phyloP scores from a whole-genome alignment of 2,888 invertebrate genomes.

The Onchidella celtica region DNA sequence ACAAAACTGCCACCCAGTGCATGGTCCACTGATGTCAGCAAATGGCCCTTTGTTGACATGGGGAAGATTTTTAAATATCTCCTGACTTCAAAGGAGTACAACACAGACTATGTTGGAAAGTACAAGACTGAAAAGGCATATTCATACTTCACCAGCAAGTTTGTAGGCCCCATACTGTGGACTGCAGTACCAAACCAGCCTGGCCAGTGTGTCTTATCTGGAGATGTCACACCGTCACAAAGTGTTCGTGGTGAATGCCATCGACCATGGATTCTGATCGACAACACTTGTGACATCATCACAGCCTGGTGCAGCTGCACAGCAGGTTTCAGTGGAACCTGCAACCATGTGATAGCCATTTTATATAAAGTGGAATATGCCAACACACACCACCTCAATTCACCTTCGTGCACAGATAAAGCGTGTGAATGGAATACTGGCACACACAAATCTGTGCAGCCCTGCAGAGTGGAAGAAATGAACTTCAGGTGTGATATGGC shows the following conservation, averaged over 20 bases:
- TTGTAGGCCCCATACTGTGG: constrained; percentile 31
- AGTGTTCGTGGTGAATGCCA: constrained; percentile 34
- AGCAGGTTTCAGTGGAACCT: neutral
- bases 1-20: neutral
- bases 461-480: neutral
- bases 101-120: constrained; percentile 25
- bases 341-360: neutral
- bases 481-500: neutral
- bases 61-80: constrained; percentile 40
- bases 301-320: constrained; percentile 43
- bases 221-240: constrained; percentile 37
- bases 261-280: constrained; percentile 15
- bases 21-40: constrained; percentile 38
- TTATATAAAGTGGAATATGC: neutral
- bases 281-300: constrained; percentile 15
- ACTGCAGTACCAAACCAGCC: neutral
- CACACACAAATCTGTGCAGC: neutral
- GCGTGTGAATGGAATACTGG: neutral
- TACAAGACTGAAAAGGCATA: constrained; percentile 44
- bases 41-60: constrained; percentile 25
- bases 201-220: neutral
- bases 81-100: constrained; percentile 17
- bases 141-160: constrained; percentile 29
- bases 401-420: neutral
- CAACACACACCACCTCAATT: neutral